Conservation (phyloP, 1,140 invertebrate genomes). For the Eupeodes corollae region DNA sequence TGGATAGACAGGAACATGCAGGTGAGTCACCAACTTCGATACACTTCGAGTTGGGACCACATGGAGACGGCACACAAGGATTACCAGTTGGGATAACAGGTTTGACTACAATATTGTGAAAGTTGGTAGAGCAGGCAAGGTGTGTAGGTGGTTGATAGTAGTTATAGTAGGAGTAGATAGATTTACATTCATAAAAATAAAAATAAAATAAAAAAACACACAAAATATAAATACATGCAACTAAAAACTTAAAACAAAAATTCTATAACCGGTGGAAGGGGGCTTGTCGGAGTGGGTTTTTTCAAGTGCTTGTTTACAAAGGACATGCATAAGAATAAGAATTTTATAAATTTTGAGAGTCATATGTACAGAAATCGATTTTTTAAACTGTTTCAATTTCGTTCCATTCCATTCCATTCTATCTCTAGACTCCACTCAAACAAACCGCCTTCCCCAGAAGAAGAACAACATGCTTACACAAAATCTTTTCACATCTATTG, state of each 20-base stretch:
- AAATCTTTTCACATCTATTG: conserved; percentile 48
- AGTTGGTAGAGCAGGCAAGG: conserved; percentile 1
- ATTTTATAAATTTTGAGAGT: too few species aligned
- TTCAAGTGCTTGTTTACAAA: too few species aligned
- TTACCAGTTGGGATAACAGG: conserved; percentile 26
- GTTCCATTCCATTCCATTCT: too few species aligned
- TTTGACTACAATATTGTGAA: background rate
- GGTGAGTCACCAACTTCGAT: conserved; percentile 54
- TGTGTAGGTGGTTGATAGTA: conserved; percentile 5
- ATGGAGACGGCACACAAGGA: conserved; percentile 58
- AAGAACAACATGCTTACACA: conserved; percentile 42
- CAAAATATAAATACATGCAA: conserved; percentile 31
- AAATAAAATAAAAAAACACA: conserved; percentile 21
- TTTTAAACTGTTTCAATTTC: too few species aligned
- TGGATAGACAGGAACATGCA: conserved; percentile 62
- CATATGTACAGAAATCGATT: too few species aligned
- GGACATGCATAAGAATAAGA: too few species aligned
- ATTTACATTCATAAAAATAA: conserved; percentile 17
- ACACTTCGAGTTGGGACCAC: conserved; percentile 68
- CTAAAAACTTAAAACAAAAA: conserved; percentile 5
- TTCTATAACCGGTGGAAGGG: background rate
- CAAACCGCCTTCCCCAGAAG: background rate
- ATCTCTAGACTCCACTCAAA: too few species aligned
- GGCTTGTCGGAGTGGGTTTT: too few species aligned
- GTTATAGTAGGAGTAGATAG: conserved; percentile 1